Base-by-base conservation (phyloP, 2,113 vertebrate genomes). In the Hippopotamus amphibius region DNA sequence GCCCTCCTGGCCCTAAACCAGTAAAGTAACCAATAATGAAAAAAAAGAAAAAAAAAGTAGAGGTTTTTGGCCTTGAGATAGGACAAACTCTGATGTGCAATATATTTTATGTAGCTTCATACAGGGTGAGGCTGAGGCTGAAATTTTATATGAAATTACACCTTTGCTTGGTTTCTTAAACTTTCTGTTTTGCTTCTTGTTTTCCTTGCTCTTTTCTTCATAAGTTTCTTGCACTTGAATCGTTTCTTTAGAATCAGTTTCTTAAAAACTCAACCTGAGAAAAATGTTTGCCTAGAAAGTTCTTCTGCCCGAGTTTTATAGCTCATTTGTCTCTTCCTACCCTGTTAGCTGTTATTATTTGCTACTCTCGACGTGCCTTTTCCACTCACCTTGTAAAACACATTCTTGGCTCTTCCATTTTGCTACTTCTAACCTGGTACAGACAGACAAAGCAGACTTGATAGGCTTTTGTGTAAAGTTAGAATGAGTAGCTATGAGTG, bases 201-300 rank as follows among this genome's bases (percentile, higher is more conserved):
- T 1, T 15, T 10, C 28, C 43, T 85, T 41, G 15, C 7, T 63
- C 55, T 74, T 81, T 93, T 92, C 33, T 92, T 83, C 77, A 53
- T 83, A 79, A 95, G 26, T 61, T 68, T 55, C 17, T 81, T 86
- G 16, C 12, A 79, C 5, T 69, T 53, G 10, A 80, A 87, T 59
- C 10, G 3, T 57, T 72, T 15, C 30, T 87, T 93, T 46, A 89
- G 48, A 61, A 84, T 48, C 3, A 16, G 11, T 66, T 66, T 95
- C 55, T 79, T 85, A 11, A 88, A 8, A 93, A 72, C 59, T 16
- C 26, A 17, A 92, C 48, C 50, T 24, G 53, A 81, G 59, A 65
- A 94, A 88, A 97, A 71, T 14, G 2, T 88, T 81, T 59, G 12
- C 19, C 57, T 96, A 65, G 87, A 10, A 86, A 76, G 7, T 71